These are phyloP conservation scores for Drosophila lacicola DNA, from an alignment of 2,888 invertebrate genomes.

Conservation along the genomic window DNA sequence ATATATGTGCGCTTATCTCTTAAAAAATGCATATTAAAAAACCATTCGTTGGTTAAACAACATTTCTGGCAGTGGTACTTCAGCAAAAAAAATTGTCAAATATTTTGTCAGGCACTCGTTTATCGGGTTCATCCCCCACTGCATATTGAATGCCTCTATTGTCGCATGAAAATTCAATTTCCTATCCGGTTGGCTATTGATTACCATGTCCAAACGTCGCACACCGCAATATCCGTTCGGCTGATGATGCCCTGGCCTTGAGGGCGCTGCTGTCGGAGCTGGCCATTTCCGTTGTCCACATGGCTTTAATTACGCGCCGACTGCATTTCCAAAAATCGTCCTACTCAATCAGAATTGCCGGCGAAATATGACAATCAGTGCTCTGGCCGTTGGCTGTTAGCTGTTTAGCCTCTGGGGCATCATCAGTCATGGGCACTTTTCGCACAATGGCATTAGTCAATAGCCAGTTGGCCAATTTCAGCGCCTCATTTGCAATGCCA, in stretches of 20 bases:
- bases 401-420: slow-evolving; percentile 43
- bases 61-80: not conserved
- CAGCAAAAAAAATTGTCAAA: slow-evolving; percentile 9
- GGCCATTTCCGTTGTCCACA: slow-evolving; percentile 67
- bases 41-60: not conserved
- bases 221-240: slow-evolving; percentile 47
- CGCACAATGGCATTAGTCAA: slow-evolving; percentile 75
- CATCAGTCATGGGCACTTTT: slow-evolving; percentile 77
- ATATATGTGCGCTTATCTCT: not conserved
- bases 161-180: slow-evolving; percentile 69
- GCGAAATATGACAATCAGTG: slow-evolving; percentile 44
- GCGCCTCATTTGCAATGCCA: slow-evolving; percentile 58
- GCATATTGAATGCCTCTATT: slow-evolving; percentile 29
- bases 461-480: slow-evolving; percentile 34
- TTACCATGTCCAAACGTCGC: slow-evolving; percentile 54
- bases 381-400: slow-evolving; percentile 6
- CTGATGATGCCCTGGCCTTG: slow-evolving; percentile 15
- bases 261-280: slow-evolving; percentile 23
- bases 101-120: slow-evolving; percentile 7
- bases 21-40: not conserved
- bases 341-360: slow-evolving; percentile 55
- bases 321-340: slow-evolving; percentile 47
- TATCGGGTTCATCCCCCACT: not conserved
- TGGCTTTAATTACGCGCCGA: slow-evolving; percentile 71
- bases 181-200: slow-evolving; percentile 66